Conservation (phyloP, 2,888 invertebrate genomes). For the Dasysyrphus albostriatus region DNA sequence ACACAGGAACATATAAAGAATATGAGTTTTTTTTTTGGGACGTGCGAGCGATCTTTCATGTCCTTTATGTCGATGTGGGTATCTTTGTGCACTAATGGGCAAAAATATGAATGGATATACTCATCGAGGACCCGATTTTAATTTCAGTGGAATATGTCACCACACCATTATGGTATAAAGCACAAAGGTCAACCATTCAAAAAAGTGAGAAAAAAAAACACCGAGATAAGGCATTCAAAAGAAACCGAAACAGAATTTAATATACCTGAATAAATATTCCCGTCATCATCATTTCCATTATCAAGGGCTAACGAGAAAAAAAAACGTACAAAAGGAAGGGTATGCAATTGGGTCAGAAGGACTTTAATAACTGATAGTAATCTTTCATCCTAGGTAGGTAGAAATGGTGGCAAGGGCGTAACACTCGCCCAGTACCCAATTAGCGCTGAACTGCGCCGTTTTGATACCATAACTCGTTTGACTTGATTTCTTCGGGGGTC, state of each 20-base stretch:
- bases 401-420: too few relatives aligned
- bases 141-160: constrained; percentile 13
- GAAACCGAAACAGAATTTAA: constrained; percentile 52
- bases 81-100: constrained; percentile 18
- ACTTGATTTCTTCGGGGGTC: too few relatives aligned
- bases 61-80: neutral
- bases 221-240: constrained; percentile 45
- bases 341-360: neutral
- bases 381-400: too few relatives aligned
- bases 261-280: constrained; percentile 45
- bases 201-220: constrained; percentile 41
- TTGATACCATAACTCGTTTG: too few relatives aligned
- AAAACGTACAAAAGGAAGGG: neutral
- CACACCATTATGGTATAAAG: neutral
- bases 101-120: constrained; percentile 9
- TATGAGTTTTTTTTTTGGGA: constrained; percentile 33
- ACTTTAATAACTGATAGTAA: too few relatives aligned
- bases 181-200: constrained; percentile 27
- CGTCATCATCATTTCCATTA: constrained; percentile 43
- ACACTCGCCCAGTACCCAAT: too few relatives aligned
- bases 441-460: too few relatives aligned
- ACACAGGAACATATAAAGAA: constrained; percentile 3
- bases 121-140: constrained; percentile 19
- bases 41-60: constrained; percentile 26
- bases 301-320: constrained; percentile 38